Conservation (phyloP, 1,140 invertebrate genomes). For the Micrasema longulum region DNA sequence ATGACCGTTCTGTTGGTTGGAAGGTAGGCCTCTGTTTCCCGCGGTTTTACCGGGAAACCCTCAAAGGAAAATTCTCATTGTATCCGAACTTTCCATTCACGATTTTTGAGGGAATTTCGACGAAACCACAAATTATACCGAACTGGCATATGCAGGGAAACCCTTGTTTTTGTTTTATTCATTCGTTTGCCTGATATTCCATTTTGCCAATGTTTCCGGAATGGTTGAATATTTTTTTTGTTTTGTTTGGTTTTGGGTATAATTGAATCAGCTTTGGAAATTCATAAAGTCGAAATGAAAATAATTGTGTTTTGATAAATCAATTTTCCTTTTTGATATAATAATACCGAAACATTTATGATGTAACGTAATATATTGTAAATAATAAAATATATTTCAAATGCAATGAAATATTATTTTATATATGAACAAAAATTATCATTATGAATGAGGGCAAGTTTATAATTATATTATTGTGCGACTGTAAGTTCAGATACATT, state of each 20-base stretch:
- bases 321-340: too few species aligned
- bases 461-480: too few species aligned
- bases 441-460: too few species aligned
- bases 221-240: conserved; percentile 3
- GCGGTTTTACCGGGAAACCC: not conserved
- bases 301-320: not conserved
- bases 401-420: too few species aligned
- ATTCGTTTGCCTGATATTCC: conserved; percentile 29
- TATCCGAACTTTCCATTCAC: not conserved
- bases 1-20: conserved; percentile 9
- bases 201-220: conserved; percentile 11
- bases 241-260: too few species aligned
- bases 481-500: too few species aligned
- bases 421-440: too few species aligned
- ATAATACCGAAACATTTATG: too few species aligned
- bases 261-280: conserved; percentile 13
- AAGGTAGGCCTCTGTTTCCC: not conserved
- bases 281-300: conserved; percentile 28
- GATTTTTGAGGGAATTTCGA: conserved; percentile 13
- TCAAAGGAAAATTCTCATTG: conserved; percentile 19
- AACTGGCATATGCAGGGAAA: conserved; percentile 26
- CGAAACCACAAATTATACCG: conserved; percentile 10
- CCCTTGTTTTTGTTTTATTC: conserved; percentile 24
- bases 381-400: too few species aligned
- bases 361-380: too few species aligned